Base-by-base conservation (phyloP, 30 jellyfish, hydroid and myxozoan species). In the Morbakka virulenta region DNA sequence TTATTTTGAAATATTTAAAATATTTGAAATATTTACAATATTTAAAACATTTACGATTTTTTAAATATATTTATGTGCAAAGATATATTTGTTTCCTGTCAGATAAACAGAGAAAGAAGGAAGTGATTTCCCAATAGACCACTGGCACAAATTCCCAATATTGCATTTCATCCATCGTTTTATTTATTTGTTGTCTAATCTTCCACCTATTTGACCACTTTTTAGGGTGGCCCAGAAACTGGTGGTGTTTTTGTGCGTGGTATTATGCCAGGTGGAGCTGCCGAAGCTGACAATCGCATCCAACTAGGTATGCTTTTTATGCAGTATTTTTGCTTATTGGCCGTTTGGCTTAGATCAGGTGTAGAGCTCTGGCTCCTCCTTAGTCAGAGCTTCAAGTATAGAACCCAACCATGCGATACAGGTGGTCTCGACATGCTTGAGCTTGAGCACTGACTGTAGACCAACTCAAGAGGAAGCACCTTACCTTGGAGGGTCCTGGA, bases 231-330 rank as follows among this genome's bases (percentile, higher is more conserved):
- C 1, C 95, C 96, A 3, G 97, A 89, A 50, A 35, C 89, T 35
- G 97, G 97, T 31, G 97, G 97, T 9, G 73, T 89, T n/a, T 89
- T 80, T 68, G 94, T 89, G 17, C 64, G 89, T 14, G 95, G 95
- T 2, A 74, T 89, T 78, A 50, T 89, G 83, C 95, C 89, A 27
- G 95, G 86, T 24, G 97, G 97, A 13, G 50, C 90, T 13, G 97
- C 97, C 24, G 97, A 83, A 28, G 79, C 69, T 14, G 97, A 89
- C 64, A 91, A 87, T 20, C 85, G 95, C 35, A 81, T 89, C 0
- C 86, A 77, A 53, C 74, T 89, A 17, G 97, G 97, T 89, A 57
- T 36, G 92, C n/a, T n/a, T n/a, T n/a, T n/a, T n/a, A n/a, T n/a
- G n/a, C n/a, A n/a, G 3, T 4, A 22, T 57, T 32, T 12, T 9